Percentiles rank a stretch among this genome's conserved stretches.
Conservation (phyloP, 2,797 vertebrate species). For the Petrocephalus sullivani region DNA sequence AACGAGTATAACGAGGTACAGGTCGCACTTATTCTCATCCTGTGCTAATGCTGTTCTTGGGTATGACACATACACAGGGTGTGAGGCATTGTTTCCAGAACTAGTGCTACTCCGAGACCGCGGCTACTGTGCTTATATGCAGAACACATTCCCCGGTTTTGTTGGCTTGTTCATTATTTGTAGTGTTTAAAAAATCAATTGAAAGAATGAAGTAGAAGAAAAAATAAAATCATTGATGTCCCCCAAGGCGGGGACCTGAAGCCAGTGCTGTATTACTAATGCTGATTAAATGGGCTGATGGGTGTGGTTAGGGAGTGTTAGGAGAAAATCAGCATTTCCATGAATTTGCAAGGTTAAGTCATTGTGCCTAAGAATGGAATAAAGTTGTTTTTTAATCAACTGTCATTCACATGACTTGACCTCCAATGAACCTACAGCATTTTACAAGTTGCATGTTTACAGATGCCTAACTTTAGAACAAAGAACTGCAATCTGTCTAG, state of each 20-base stretch:
- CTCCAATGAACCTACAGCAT: background rate
- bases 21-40: background rate
- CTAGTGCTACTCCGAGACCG: background rate
- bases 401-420: background rate
- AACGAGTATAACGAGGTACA: background rate
- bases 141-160: background rate
- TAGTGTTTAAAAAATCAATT: background rate
- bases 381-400: background rate
- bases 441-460: background rate
- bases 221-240: background rate
- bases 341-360: background rate
- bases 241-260: background rate
- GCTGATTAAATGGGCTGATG: background rate
- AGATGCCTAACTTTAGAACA: background rate
- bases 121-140: background rate
- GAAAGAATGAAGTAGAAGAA: background rate
- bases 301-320: background rate
- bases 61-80: background rate
- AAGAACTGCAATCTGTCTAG: background rate
- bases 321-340: background rate
- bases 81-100: background rate
- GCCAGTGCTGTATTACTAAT: background rate
- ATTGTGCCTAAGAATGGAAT: background rate
- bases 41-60: background rate
- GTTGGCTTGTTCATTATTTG: background rate